Evolutionary conservation across 2,888 invertebrate genomes (phyloP).

Genomic region (Saturnia japonica): DNA sequence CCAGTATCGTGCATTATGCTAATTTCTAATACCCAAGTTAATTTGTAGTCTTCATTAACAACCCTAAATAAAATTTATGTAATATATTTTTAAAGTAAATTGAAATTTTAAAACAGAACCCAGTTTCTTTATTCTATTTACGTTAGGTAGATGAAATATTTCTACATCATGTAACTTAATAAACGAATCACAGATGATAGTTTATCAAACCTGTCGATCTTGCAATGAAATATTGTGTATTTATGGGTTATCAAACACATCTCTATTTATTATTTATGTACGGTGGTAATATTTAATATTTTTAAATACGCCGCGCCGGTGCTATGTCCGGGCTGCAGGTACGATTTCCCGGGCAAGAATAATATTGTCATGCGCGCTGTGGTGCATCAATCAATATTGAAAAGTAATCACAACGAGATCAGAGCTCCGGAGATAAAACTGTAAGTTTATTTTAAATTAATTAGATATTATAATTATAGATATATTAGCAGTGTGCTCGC

Average conservation of each 20-base stretch:
- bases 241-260: neutral
- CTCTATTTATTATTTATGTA: neutral
- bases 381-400: conserved; percentile 6
- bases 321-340: neutral
- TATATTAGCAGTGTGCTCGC: neutral
- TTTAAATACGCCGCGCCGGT: conserved; percentile 10
- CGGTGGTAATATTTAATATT: neutral
- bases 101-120: neutral
- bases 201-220: neutral
- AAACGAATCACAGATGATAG: neutral
- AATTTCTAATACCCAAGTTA: no score
- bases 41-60: neutral
- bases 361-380: conserved; percentile 9
- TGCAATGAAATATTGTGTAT: no score
- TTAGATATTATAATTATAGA: neutral
- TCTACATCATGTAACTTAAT: neutral
- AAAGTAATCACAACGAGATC: neutral
- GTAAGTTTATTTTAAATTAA: conserved; percentile 9
- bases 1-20: neutral
- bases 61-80: neutral
- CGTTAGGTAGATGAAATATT: neutral
- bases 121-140: neutral
- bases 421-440: neutral
- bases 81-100: neutral
- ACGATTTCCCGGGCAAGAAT: neutral